Conservation (phyloP, 2,888 invertebrate species). For the Bellardia bayeri region DNA sequence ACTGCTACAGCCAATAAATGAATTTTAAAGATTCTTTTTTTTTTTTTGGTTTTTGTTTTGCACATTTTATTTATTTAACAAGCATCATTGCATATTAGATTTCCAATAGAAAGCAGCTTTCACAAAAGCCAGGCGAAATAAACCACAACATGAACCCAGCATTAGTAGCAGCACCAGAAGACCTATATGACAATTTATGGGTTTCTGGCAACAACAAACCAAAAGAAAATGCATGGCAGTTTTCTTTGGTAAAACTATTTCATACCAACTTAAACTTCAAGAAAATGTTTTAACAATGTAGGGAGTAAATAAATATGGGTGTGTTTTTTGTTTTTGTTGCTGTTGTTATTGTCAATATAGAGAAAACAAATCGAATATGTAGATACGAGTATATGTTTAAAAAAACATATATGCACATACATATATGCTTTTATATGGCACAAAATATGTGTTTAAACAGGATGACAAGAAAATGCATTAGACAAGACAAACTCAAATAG, state of each 20-base stretch:
- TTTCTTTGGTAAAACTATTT: slow-evolving; percentile 24
- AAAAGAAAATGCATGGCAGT: slow-evolving; percentile 38
- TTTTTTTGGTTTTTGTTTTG: too few relatives aligned
- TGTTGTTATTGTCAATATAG: slow-evolving; percentile 10
- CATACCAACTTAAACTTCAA: slow-evolving; percentile 14
- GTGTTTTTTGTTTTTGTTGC: slow-evolving; percentile 26
- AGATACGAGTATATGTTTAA: slow-evolving; percentile 29
- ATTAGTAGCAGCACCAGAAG: slow-evolving; percentile 4
- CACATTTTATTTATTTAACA: slow-evolving; percentile 42
- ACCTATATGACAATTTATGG: slow-evolving; percentile 54
- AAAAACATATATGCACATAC: slow-evolving; percentile 5
- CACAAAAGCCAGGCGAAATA: slow-evolving; percentile 22
- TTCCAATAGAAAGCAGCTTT: slow-evolving; percentile 34
- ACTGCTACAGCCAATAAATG: slow-evolving; percentile 59
- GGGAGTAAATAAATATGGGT: slow-evolving; percentile 47
- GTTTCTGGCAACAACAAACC: slow-evolving; percentile 22
- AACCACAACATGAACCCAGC: slow-evolving; percentile 15
- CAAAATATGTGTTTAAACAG: slow-evolving; percentile 36
- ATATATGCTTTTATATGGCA: neutral
- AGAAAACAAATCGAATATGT: slow-evolving; percentile 50
- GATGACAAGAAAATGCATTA: slow-evolving; percentile 65
- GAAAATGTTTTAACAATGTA: slow-evolving; percentile 7
- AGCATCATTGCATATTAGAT: slow-evolving; percentile 56
- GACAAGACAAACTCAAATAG: slow-evolving; percentile 5
- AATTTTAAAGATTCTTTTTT: slow-evolving; percentile 35